These are phyloP conservation scores for Drosophila oshimai DNA, from an alignment of 1,140 invertebrate genomes.

Conservation along the genomic window DNA sequence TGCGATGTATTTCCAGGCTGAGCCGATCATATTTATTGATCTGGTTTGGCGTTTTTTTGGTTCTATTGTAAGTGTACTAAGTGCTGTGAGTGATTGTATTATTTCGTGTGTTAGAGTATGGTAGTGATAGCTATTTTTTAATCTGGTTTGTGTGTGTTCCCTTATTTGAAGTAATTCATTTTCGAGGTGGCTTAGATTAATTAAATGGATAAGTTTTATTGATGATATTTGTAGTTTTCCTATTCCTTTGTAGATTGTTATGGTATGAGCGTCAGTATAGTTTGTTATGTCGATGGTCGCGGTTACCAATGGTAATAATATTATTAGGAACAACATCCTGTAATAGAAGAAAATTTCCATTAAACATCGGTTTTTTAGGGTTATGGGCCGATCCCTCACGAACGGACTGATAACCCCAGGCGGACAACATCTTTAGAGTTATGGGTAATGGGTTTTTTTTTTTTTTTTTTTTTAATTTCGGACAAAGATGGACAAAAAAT, in stretches of 20 bases:
- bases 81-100: background rate
- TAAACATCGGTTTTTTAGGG: slow-evolving; percentile 12
- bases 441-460: no score
- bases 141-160: background rate
- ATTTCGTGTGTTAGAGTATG: background rate
- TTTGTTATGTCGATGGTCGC: background rate
- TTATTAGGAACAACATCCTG: background rate
- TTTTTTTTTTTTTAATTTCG: background rate
- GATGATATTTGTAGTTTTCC: background rate
- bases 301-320: background rate
- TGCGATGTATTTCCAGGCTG: background rate
- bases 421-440: background rate
- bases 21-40: background rate
- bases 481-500: no score
- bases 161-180: background rate
- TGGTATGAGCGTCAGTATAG: background rate
- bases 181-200: background rate
- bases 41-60: background rate
- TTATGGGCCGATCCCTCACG: background rate
- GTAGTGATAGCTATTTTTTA: background rate
- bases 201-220: background rate
- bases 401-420: background rate
- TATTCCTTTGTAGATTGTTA: no score
- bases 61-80: background rate
- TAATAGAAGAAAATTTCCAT: background rate